Evolutionary conservation across 2,113 vertebrate genomes (phyloP), one percentile per base, ranked within the genome.

Genomic region (Lophochroa leadbeateri): DNA sequence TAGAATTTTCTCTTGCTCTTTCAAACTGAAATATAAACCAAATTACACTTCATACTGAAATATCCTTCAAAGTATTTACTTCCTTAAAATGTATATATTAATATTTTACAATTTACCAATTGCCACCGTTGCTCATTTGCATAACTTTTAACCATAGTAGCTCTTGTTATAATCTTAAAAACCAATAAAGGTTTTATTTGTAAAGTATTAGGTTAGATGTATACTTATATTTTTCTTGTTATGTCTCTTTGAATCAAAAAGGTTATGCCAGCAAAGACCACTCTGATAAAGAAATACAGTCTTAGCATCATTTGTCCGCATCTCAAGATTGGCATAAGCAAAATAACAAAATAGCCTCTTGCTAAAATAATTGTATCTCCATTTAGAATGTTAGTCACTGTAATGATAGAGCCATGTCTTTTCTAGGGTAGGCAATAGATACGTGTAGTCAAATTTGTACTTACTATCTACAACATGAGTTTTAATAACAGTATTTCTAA

Each of bases 41-140:
- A 90, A 95, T 92, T 84, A 27, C 43, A 61, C 17, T 94, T 90
- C 68, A 78, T 43, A 82, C 55, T 93, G 81, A 82, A 24, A 92
- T 83, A 87, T 23, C 58, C 63, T 90, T 93, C 41, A 70, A 92
- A 96, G 35, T 94, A 97, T 91, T 89, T 92, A 84, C 39, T 88
- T 72, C 27, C 55, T 90, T 77, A 92, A 86, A 96, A 69, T 94
- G 79, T 65, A 92, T 97, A 93, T 78, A 96, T 86, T 94, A 85
- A 44, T 92, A 87, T 93, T 92, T 88, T 96, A 87, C 43, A 90
- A 67, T 97, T 96, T 96, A 57, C 35, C 65, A 47, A 86, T 80
- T 89, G 58, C 57, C 80, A 92, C 71, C 70, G 33, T 88, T 86
- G 31, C 44, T 81, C 9, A 41, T 80, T 94, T 93, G 35, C 28